These are phyloP conservation scores for Drosophila recens DNA, from an alignment of 2,888 invertebrate species.

Conservation along the genomic window DNA sequence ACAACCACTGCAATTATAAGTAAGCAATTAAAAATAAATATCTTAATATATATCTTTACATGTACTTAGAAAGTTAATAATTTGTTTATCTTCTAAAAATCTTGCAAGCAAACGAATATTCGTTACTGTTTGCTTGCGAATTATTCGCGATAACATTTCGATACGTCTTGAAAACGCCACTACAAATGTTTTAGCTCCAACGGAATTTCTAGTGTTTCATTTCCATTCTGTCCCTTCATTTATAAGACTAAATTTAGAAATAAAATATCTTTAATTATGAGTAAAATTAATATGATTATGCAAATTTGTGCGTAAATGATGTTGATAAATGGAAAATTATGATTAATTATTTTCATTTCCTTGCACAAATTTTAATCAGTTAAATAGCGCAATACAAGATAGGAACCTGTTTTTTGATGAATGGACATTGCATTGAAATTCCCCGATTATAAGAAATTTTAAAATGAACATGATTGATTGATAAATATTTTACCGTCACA, in stretches of 20 bases:
- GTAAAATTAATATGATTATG: background rate
- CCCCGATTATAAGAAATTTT: background rate
- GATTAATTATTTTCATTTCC: background rate
- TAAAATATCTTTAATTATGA: background rate
- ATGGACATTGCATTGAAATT: background rate
- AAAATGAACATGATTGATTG: background rate
- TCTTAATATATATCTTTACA: background rate
- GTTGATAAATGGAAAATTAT: background rate
- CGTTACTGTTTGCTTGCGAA: background rate
- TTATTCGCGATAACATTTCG: background rate
- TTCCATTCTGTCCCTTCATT: background rate
- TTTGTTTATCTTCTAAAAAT: background rate
- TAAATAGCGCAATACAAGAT: background rate
- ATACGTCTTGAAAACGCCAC: background rate
- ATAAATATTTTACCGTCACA: conserved; percentile 70
- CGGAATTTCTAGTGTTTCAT: background rate
- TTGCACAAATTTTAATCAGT: background rate
- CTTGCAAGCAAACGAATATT: background rate
- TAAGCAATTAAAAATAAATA: background rate
- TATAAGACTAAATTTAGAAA: background rate
- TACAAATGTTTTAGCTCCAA: background rate
- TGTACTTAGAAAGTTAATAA: background rate
- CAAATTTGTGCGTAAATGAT: background rate
- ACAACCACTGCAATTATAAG: conserved; percentile 37
- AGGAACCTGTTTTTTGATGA: background rate